Evolutionary conservation across 2,888 invertebrate genomes (phyloP).

Genomic region (Drosophila rellima): DNA sequence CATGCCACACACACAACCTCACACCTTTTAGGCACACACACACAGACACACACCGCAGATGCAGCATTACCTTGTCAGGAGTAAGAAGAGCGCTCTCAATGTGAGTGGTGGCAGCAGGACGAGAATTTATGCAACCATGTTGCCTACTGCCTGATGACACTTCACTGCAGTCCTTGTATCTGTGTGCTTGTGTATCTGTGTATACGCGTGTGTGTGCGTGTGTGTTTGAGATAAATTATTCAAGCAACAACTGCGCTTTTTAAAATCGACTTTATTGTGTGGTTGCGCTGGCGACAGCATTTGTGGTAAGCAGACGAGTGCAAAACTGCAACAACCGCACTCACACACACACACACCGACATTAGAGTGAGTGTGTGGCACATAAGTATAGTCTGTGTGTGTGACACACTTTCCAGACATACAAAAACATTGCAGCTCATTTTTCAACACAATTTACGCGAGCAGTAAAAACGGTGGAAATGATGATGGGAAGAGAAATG

Average conservation of each 20-base stretch:
- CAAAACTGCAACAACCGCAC: conserved; percentile 35
- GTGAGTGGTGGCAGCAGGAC: conserved; percentile 4
- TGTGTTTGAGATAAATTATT: conserved; percentile 73
- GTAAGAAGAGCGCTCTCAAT: conserved; percentile 23
- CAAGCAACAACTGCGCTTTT: conserved; percentile 77
- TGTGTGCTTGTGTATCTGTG: background rate
- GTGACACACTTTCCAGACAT: conserved; percentile 63
- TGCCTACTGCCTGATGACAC: conserved; percentile 37
- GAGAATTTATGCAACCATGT: conserved; percentile 47
- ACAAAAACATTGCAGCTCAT: conserved; percentile 56
- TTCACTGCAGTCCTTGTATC: conserved; percentile 15
- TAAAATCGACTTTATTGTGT: conserved; percentile 74
- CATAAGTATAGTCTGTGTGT: conserved; percentile 25
- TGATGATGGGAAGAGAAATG: conserved; percentile 1
- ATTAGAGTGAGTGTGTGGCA: conserved; percentile 19
- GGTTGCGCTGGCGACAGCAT: conserved; percentile 57
- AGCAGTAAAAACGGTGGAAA: conserved; percentile 25
- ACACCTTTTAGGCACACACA: background rate
- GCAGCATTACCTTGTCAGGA: conserved; percentile 36
- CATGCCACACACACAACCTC: conserved; percentile 24
- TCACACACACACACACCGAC: background rate
- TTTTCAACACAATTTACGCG: conserved; percentile 55
- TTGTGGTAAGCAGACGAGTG: conserved; percentile 61
- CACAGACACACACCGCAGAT: conserved; percentile 8
- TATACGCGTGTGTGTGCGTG: conserved; percentile 19